Percentiles rank a stretch among this genome's conserved stretches.
These are phyloP conservation scores for Aphodius sticticus DNA, from an alignment of 2,888 invertebrate genomes.

Conservation along the genomic window DNA sequence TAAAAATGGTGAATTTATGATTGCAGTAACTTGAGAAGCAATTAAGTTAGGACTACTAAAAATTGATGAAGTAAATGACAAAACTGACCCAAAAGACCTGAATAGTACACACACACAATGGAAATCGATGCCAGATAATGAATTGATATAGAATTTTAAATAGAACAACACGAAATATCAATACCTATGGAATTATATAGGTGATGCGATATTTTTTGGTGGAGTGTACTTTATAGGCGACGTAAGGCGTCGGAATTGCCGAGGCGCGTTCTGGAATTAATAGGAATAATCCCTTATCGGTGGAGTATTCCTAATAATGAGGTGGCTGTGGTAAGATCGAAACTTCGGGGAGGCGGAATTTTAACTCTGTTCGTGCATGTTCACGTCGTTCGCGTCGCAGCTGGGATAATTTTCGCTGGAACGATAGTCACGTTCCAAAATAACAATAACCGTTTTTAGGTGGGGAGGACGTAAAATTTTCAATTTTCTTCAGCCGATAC, in stretches of 20 bases:
- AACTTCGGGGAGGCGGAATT: background rate
- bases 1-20: too few species aligned
- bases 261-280: background rate
- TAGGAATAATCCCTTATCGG: background rate
- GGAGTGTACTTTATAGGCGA: background rate
- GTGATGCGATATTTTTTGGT: background rate
- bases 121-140: too few species aligned
- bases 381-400: background rate
- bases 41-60: too few species aligned
- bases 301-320: background rate
- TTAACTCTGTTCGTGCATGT: background rate
- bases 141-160: too few species aligned
- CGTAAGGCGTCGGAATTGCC: background rate
- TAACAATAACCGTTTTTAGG: slow-evolving; percentile 4
- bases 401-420: background rate
- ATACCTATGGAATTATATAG: background rate
- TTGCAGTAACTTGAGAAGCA: too few species aligned
- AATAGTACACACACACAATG: too few species aligned
- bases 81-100: too few species aligned
- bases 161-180: too few species aligned
- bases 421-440: background rate
- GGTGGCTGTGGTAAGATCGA: background rate
- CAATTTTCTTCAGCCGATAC: background rate
- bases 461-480: background rate
- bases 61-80: too few species aligned